Evolutionary conservation across 2,797 vertebrate genomes (phyloP).

Genomic region (Harpagifer antarcticus): DNA sequence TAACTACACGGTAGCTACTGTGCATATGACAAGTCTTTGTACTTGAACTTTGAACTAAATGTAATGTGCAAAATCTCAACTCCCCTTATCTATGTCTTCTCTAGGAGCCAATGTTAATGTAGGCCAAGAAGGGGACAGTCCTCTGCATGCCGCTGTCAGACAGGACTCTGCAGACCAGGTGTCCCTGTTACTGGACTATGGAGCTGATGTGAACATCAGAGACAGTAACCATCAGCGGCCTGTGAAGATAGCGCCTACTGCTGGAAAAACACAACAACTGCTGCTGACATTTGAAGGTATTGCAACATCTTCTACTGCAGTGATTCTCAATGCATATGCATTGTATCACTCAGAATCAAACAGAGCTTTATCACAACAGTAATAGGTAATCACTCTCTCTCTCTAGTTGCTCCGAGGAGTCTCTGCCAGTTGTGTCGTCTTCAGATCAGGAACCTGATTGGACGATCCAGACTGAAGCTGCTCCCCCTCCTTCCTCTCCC

Average conservation of each 20-base stretch:
- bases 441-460: constrained; percentile 89
- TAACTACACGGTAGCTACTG: too few species aligned
- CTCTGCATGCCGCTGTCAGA: constrained; percentile 91
- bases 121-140: constrained; percentile 90
- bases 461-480: constrained; percentile 88
- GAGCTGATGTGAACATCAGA: constrained; percentile 91
- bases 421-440: constrained; percentile 93
- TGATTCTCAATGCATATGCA: neutral
- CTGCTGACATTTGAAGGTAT: constrained; percentile 91
- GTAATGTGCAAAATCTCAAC: neutral
- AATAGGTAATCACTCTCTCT: constrained; percentile 25
- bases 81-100: neutral
- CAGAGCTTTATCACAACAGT: constrained; percentile 2
- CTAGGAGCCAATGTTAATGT: constrained; percentile 91
- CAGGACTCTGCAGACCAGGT: constrained; percentile 88
- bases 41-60: neutral
- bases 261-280: constrained; percentile 86
- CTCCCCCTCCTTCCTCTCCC: constrained; percentile 92
- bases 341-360: neutral
- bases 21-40: too few species aligned
- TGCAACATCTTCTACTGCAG: neutral
- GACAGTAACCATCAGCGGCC: constrained; percentile 89
- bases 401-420: constrained; percentile 88
- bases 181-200: constrained; percentile 92
- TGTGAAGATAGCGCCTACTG: constrained; percentile 88